Conservation (phyloP, 2,888 invertebrate genomes). For the Leptogaster cylindrica region DNA sequence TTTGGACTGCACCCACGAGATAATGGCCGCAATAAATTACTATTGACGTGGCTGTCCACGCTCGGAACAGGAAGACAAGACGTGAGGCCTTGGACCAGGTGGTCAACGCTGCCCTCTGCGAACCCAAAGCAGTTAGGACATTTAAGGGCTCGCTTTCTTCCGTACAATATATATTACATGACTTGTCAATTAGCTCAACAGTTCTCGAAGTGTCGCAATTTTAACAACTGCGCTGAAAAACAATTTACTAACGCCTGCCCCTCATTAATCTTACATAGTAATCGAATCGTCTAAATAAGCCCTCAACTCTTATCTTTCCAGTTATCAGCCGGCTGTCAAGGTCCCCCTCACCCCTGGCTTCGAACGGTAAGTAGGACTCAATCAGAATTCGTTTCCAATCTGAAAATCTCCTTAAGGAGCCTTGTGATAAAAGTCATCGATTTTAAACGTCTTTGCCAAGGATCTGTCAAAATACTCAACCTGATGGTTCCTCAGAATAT, state of each 20-base stretch:
- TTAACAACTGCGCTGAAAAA: not conserved
- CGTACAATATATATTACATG: no score
- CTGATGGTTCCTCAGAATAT: not conserved
- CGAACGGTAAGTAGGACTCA: constrained; percentile 70
- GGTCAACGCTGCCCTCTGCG: not conserved
- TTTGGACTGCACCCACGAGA: constrained; percentile 48
- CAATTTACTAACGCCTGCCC: no score
- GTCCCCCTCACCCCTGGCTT: constrained; percentile 79
- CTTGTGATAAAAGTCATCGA: constrained; percentile 38
- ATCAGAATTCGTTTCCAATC: constrained; percentile 33
- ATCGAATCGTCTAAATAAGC: constrained; percentile 6
- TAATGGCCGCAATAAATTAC: constrained; percentile 46
- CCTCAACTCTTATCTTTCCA: constrained; percentile 50
- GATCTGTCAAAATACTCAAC: constrained; percentile 32
- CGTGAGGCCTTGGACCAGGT: constrained; percentile 21
- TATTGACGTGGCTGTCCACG: constrained; percentile 43
- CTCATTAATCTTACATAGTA: constrained; percentile 1
- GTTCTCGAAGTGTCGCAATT: not conserved
- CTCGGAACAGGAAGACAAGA: not conserved
- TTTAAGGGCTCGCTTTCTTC: no score
- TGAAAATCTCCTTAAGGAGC: constrained; percentile 25
- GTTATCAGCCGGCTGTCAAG: constrained; percentile 71
- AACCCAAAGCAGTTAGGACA: no score
- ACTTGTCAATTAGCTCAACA: constrained; percentile 1
- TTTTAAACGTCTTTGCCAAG: constrained; percentile 32